Base-by-base conservation (phyloP, 2,797 vertebrate genomes). In the Aeoliscus strigatus region DNA sequence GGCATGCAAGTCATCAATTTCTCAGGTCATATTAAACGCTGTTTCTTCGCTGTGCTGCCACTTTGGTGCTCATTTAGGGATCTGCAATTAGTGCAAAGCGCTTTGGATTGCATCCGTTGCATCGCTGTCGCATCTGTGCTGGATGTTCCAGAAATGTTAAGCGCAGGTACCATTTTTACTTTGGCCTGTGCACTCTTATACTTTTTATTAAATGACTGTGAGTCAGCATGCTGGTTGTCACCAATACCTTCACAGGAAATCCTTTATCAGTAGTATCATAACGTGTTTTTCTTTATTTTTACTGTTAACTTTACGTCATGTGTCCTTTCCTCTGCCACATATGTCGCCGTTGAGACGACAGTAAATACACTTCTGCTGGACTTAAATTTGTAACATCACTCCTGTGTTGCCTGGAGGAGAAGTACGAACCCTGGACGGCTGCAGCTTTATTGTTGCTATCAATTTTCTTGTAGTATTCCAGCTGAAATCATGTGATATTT, bases 391-490 rank as follows among this genome's bases (percentile, higher is more conserved):
- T 42, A 54, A 45, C 60, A 65, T 68, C 57, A 52, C 37, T 62
- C 35, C 46, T 43, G 14, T 40, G 29, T 43, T 37, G 45, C 57
- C 60, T 43, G 36, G 14, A 60, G 55, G 52, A 41, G 53, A 50
- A 3, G 13, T 47, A 40, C 21, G 31, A 32, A 54, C 56, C 70
- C 50, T 61, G 32, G 50, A 60, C 49, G 47, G 46, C 11, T 49
- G 23, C 31, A 63, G 45, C 51, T 75, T 71, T 69, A 70, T 66
- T 60, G 55, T 61, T 41, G 25, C 38, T n/a, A 71, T 66, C 41
- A 29, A 42, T 70, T 74, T 65, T 71, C 40, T 50, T 30, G 50
- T 14, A 27, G 21, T 51, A 31, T 63, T 65, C 26, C 8, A 14
- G 31, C 36, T 24, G 34, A 41, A 37, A 26, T 51, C 24, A 36